Evolutionary conservation across 1,140 invertebrate genomes (phyloP), one percentile per base, ranked within the genome.

Genomic region (Brachionus rotundiformis): DNA sequence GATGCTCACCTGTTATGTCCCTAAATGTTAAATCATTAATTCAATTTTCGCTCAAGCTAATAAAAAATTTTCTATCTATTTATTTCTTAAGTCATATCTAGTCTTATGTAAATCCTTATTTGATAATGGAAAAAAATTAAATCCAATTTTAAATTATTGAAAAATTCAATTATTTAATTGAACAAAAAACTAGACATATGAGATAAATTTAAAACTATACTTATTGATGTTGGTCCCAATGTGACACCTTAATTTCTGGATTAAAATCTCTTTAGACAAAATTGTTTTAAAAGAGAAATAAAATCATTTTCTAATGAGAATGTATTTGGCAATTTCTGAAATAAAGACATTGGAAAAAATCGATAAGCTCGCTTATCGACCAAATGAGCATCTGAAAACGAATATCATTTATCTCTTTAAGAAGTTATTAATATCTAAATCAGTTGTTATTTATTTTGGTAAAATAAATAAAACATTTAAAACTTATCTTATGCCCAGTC

Each of bases 391-490:
- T 11, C 10, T 29, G 7, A 63, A 63, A 63, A 29, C n/a, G n/a
- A 63, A 63, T 29, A 63, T 63, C 29, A 33, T 33, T 27, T 29
- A 29, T 63, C 61, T 27, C 25, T 29, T 63, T 63, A n/a, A 63
- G 61, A 63, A 63, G 61, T 68, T 33, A 68, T 36, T 36, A 68
- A 68, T 68, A 33, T 68, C 63, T 16, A 68, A 68, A 68, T 68
- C 63, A 68, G 63, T 68, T 68, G 63, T 68, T 68, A 36, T 68
- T 68, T 33, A 54, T 54, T 54, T 68, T 68, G 36, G 61, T 29
- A 63, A 63, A 29, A 63, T 63, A 63, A 63, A 63, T 63, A 63
- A 63, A 63, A 63, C 61, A 33, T 68, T 68, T 68, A 41, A 36
- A 31, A 68, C 27, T 68, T 68, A 68, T 68, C 63, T 68, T 68